Percentiles rank a stretch among this genome's conserved stretches.
Conservation (phyloP, 2,888 invertebrate species). For the Sarcophaga caerulescens region DNA sequence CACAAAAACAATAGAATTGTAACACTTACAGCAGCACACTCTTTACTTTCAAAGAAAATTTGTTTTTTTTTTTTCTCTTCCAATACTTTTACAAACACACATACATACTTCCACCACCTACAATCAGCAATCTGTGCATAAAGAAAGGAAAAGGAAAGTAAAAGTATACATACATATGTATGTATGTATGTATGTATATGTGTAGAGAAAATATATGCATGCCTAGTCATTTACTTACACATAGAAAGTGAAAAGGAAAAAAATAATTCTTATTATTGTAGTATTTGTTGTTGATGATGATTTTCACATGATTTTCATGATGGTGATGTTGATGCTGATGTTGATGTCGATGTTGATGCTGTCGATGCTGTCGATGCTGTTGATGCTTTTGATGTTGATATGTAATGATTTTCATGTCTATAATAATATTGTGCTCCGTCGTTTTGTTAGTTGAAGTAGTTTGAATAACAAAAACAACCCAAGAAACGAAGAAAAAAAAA, state of each 20-base stretch:
- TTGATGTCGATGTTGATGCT: neutral
- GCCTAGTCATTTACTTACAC: no score
- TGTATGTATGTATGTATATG: neutral
- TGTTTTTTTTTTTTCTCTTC: neutral
- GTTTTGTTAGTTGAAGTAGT: slow-evolving; percentile 22
- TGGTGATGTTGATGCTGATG: slow-evolving; percentile 25
- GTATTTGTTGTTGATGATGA: slow-evolving; percentile 38
- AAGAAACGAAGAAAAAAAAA: neutral
- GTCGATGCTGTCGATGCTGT: slow-evolving; percentile 4
- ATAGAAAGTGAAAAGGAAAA: neutral
- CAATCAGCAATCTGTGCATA: no score
- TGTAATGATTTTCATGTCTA: slow-evolving; percentile 53
- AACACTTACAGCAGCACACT: neutral
- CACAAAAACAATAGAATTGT: slow-evolving; percentile 14
- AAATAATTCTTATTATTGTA: neutral
- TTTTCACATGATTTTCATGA: slow-evolving; percentile 55
- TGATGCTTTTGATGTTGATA: slow-evolving; percentile 29
- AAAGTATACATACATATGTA: neutral
- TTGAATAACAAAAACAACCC: neutral
- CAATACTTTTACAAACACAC: neutral
- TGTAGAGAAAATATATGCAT: neutral
- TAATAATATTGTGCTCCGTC: slow-evolving; percentile 21
- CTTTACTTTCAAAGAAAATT: neutral
- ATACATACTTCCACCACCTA: neutral
- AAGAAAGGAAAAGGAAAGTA: neutral